Conservation (phyloP, 2,797 vertebrate species). For the Scarus forsteni region DNA sequence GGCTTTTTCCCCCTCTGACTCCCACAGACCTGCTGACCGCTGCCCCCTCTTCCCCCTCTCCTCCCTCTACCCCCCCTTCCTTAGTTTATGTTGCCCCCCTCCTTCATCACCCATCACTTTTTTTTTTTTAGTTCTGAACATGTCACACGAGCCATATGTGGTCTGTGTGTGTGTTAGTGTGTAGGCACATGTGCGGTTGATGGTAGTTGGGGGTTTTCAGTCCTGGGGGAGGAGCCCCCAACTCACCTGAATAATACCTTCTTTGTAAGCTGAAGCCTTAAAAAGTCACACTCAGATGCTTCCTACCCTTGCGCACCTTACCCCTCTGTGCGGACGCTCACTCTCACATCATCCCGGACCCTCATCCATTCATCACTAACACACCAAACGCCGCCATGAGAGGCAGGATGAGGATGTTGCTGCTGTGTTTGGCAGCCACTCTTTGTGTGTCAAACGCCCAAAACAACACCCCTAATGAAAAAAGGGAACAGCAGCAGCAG, state of each 20-base stretch:
- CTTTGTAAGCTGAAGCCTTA: slow-evolving; percentile 82
- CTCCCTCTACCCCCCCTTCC: slow-evolving; percentile 18
- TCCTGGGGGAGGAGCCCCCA: slow-evolving; percentile 39
- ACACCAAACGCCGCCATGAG: slow-evolving; percentile 72
- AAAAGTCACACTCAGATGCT: slow-evolving; percentile 62
- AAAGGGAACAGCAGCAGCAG: slow-evolving; percentile 45
- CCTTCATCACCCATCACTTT: slow-evolving; percentile 42
- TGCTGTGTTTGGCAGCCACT: slow-evolving; percentile 72
- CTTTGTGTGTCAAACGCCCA: slow-evolving; percentile 76
- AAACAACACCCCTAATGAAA: slow-evolving; percentile 70
- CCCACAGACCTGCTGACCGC: slow-evolving; percentile 44
- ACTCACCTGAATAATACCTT: slow-evolving; percentile 77
- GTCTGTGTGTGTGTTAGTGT: slow-evolving; percentile 21
- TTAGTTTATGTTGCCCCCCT: slow-evolving; percentile 44
- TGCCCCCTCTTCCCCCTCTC: slow-evolving; percentile 36
- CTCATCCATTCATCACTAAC: slow-evolving; percentile 38
- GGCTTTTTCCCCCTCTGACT: slow-evolving; percentile 38
- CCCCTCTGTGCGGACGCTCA: slow-evolving; percentile 30
- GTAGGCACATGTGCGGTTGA: slow-evolving; percentile 17
- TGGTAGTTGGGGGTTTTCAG: slow-evolving; percentile 10
- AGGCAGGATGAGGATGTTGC: slow-evolving; percentile 59
- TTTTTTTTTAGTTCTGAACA: slow-evolving; percentile 28
- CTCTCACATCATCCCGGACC: slow-evolving; percentile 11
- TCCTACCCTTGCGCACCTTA: slow-evolving; percentile 46
- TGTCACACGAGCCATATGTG: slow-evolving; percentile 40